Evolutionary conservation across 2,888 invertebrate genomes (phyloP).

Genomic region (Sphinx pinastri): DNA sequence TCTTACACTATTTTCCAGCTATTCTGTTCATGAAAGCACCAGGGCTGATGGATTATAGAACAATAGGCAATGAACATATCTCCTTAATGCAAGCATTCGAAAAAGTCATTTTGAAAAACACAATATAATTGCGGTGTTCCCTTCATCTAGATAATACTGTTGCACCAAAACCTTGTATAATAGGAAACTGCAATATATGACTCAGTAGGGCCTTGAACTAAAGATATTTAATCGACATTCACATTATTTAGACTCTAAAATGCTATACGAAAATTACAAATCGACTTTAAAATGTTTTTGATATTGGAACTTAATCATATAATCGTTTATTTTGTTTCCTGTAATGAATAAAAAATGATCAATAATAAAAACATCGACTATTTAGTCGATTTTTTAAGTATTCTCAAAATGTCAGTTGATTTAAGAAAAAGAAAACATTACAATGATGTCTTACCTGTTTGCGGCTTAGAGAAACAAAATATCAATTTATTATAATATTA

Average conservation of each 20-base stretch:
- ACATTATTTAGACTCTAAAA: slow-evolving; percentile 19
- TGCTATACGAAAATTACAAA: not conserved
- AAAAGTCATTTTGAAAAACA: no score
- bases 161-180: not conserved
- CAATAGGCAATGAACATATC: no score
- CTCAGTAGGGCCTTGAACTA: slow-evolving; percentile 17
- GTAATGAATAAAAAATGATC: not conserved
- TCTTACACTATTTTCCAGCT: no score
- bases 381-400: not conserved
- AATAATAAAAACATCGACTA: not conserved
- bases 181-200: slow-evolving; percentile 14
- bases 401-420: not conserved
- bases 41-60: no score
- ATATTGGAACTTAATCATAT: not conserved
- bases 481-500: not conserved
- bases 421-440: not conserved
- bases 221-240: slow-evolving; percentile 20
- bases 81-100: no score
- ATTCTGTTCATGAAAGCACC: no score
- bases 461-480: not conserved
- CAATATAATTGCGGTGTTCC: not conserved
- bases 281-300: not conserved
- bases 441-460: not conserved
- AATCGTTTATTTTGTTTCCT: not conserved
- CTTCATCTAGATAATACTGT: slow-evolving; percentile 2